These are phyloP conservation scores for Erythrolamprus reginae DNA, from an alignment of 2,113 vertebrate genomes.

Conservation along the genomic window DNA sequence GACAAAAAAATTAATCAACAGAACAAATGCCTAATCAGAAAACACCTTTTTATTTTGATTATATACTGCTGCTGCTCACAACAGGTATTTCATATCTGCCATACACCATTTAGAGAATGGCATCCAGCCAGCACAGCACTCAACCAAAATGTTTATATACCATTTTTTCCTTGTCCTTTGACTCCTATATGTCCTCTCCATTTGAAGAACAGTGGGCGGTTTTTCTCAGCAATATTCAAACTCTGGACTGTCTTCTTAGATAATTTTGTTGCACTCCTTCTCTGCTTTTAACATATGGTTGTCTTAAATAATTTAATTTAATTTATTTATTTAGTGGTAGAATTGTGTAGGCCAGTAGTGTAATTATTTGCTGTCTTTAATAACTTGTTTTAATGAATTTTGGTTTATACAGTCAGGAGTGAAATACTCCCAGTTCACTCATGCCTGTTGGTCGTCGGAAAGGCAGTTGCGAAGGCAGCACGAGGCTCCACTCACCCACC, in stretches of 20 bases:
- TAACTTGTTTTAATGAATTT: not conserved
- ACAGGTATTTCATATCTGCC: not conserved
- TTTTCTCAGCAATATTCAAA: not conserved
- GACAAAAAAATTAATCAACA: not conserved
- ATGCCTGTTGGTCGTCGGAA: too few species aligned
- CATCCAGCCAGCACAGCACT: not conserved
- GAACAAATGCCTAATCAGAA: constrained; percentile 1
- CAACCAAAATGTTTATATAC: not conserved
- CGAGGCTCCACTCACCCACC: too few species aligned
- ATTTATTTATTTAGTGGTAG: not conserved
- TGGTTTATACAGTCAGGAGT: not conserved
- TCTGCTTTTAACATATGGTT: not conserved
- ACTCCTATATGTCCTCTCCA: not conserved
- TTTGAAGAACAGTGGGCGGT: not conserved
- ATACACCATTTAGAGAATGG: not conserved
- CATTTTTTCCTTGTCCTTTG: not conserved
- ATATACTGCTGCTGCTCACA: not conserved
- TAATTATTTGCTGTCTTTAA: not conserved
- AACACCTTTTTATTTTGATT: not conserved
- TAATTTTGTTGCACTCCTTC: not conserved
- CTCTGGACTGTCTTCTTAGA: not conserved
- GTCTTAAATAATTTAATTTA: not conserved
- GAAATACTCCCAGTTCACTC: too few species aligned
- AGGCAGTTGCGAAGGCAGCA: too few species aligned
- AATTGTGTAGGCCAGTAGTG: not conserved